Base-by-base conservation (phyloP, 1,140 invertebrate species). In the Zaprionus vittiger region DNA sequence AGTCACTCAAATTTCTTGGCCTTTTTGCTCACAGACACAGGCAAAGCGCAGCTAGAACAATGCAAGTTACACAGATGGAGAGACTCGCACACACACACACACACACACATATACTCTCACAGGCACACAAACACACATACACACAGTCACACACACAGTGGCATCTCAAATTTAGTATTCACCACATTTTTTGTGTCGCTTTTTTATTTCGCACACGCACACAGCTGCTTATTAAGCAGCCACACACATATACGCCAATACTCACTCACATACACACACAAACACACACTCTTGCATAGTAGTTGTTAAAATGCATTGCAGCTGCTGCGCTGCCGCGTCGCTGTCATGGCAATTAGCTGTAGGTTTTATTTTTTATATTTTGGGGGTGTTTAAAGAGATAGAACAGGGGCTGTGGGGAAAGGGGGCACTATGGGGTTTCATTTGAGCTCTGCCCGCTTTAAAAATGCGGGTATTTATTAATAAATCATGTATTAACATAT, bases 261-360 rank as follows among this genome's bases (percentile, higher is more conserved):
- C 9, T 3, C 31, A 67, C 65, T 65, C 41, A 41, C 49, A 41
- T 26, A 57, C 26, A 28, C 31, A 41, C 24, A 41, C 26, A 57
- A n/a, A n/a, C 47, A 38, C 41, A 31, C 34, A 26, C 24, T 44
- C 41, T 44, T 7, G 15, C 41, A 5, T 47, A 20, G 41, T 31
- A 73, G 47, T 62, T 52, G 26, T 54, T 74, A 72, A 78, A 85
- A 62, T 87, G 83, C 83, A 87, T 54, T 83, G 82, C 78, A 89
- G 84, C 62, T 59, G 74, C 84, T 75, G 83, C 80, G 80, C 84
- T 79, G 83, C 62, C 59, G 71, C 26, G 84, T 71, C 78, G 70
- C 22, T 79, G 77, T 77, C 84, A 75, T 69, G 76, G 71, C 83
- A 87, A 87, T 87, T 87, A 87, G 83, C 83, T 89, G 71, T 26